Conservation (phyloP, 35 echinoderm and acorn worm genomes). For the Apostichopus californicus region DNA sequence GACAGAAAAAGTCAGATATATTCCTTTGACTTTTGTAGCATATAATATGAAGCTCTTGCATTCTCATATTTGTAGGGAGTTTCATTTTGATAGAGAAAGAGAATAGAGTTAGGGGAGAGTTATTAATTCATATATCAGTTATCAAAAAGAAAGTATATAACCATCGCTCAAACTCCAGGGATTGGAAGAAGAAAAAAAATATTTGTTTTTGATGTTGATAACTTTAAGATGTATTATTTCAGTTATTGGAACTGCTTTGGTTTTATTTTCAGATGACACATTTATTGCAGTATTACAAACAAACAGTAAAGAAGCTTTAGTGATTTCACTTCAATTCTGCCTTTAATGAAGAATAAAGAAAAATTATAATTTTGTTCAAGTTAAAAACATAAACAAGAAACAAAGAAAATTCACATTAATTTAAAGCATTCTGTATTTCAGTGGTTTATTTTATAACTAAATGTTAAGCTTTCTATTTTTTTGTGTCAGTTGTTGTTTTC, state of each 20-base stretch:
- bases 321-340: not conserved
- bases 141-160: not conserved
- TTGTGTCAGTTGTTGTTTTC: not conserved
- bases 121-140: not conserved
- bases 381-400: not conserved
- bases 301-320: not conserved
- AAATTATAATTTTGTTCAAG: not conserved
- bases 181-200: not conserved
- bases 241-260: not conserved
- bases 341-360: conserved; percentile 8
- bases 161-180: not conserved
- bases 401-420: not conserved
- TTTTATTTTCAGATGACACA: not conserved
- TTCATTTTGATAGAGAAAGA: not conserved
- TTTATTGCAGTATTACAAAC: conserved; percentile 19
- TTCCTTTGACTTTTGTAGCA: too few species aligned
- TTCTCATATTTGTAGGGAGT: not conserved
- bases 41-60: too few species aligned
- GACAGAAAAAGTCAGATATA: too few species aligned
- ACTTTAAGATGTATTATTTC: not conserved
- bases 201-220: not conserved
- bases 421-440: not conserved
- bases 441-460: not conserved
- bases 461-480: not conserved
- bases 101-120: not conserved